Evolutionary conservation across 2,113 vertebrate species (phyloP), one percentile per base, ranked within the genome.

Genomic region (Bos javanicus): DNA sequence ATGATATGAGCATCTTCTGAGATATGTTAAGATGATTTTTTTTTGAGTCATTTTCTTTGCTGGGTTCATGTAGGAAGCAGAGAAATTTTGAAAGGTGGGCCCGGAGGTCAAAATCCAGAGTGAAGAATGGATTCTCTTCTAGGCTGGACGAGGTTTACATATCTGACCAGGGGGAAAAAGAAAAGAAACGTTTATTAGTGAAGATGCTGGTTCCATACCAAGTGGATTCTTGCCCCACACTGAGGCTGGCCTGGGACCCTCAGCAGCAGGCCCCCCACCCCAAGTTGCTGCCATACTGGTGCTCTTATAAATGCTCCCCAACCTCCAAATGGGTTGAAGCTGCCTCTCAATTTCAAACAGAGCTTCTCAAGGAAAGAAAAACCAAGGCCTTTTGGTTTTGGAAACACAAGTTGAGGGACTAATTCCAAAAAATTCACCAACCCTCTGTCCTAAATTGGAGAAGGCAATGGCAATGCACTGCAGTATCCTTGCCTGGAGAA

Each of bases 1-100:
- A 95, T 94, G 98, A 88, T 97, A 98, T 87, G 84, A 90, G 97
- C 74, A 97, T 98, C 99, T 99, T 99, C 99, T 99, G 98, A 99
- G 99, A 98, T 96, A 94, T 96, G 96, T 97, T 97, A 96, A 98
- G 98, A 97, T 98, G 98, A 97, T 98, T 98, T 98, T 97, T 95
- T 95, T 93, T 87, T 48, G 95, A 84, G 9, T 52, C 59, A 48
- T 80, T 97, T 97, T 93, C 60, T 46, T 97, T 71, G 60, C 6
- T 21, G 39, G 17, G 15, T 95, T 96, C 52, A 83, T 62, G 23
- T 48, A 28, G 0, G 28, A 85, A n/a, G 56, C 14, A 46, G 52
- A 48, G 19, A 7, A 78, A 43, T 76, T 87, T 17, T 19, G 23
- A 59, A 56, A 36, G 43, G 64, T 8, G 21, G 17, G 11, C 48